Evolutionary conservation across 2,113 vertebrate genomes (phyloP).

Genomic region (Callipepla squamata): DNA sequence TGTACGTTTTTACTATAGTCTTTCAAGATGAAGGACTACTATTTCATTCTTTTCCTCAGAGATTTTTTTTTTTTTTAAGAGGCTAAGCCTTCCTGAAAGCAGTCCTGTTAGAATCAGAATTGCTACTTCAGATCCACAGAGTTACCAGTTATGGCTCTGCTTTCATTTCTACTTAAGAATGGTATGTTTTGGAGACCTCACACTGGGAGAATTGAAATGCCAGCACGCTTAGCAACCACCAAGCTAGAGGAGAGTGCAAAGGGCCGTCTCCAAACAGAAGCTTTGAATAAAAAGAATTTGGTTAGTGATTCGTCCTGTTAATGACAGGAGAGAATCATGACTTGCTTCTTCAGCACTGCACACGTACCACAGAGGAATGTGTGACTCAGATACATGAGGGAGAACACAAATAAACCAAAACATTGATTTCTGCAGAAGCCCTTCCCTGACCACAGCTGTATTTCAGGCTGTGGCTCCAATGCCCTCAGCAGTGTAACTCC

Average conservation of each 20-base stretch:
- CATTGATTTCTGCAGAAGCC: not conserved
- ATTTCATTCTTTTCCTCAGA: not conserved
- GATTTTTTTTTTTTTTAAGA: not conserved
- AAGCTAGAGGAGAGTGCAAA: not conserved
- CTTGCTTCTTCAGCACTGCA: not conserved
- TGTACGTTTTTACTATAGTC: not conserved
- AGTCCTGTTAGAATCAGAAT: not conserved
- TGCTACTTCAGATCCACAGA: not conserved
- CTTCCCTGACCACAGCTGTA: conserved; percentile 1
- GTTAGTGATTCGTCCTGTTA: not conserved
- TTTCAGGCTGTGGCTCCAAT: not conserved
- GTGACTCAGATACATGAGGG: not conserved
- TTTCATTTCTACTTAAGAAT: not conserved
- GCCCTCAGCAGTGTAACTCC: not conserved
- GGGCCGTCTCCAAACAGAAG: not conserved
- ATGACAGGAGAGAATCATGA: not conserved
- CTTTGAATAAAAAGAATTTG: not conserved
- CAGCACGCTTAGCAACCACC: not conserved
- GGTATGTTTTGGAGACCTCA: not conserved
- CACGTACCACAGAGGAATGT: not conserved
- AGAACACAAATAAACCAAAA: not conserved
- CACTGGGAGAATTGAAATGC: not conserved
- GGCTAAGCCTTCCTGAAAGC: not conserved
- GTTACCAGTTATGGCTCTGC: not conserved
- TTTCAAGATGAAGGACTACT: not conserved